Percentiles rank a stretch among this genome's conserved stretches.
phyloP scores from a whole-genome alignment of 2,797 vertebrate genomes.

The Mus spretus region DNA sequence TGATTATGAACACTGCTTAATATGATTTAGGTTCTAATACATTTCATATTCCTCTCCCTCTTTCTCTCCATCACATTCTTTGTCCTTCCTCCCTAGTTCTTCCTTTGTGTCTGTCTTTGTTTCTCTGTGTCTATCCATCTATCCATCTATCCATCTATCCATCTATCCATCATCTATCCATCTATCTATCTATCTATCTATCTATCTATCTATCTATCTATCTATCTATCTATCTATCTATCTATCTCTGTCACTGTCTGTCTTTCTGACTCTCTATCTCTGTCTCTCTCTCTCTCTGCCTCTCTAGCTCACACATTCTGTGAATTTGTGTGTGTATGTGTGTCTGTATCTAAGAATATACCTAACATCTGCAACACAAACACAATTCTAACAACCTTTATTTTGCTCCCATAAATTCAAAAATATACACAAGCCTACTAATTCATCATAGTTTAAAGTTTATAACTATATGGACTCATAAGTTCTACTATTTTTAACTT shows the following conservation, averaged over 20 bases:
- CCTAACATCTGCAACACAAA: background rate
- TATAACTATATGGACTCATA: background rate
- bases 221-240: too few species aligned
- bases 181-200: too few species aligned
- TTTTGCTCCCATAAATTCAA: background rate
- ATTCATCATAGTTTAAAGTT: background rate
- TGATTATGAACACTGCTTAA: background rate
- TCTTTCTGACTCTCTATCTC: too few species aligned
- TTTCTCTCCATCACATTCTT: background rate
- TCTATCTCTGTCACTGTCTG: background rate
- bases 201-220: too few species aligned
- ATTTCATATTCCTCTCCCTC: background rate
- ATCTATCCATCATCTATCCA: too few species aligned
- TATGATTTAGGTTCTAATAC: background rate
- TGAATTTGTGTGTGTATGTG: background rate
- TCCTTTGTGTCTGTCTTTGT: too few species aligned
- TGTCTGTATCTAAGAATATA: background rate
- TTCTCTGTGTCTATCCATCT: too few species aligned
- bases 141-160: too few species aligned
- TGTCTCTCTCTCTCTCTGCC: too few species aligned
- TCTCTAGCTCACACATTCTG: background rate
- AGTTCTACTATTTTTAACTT: conserved; percentile 7
- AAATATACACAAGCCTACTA: background rate
- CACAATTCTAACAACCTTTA: too few species aligned
- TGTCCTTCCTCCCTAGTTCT: background rate